Evolutionary conservation across 92 coral and sea anemone genomes (phyloP).

Genomic region (Meandrina meandrites): DNA sequence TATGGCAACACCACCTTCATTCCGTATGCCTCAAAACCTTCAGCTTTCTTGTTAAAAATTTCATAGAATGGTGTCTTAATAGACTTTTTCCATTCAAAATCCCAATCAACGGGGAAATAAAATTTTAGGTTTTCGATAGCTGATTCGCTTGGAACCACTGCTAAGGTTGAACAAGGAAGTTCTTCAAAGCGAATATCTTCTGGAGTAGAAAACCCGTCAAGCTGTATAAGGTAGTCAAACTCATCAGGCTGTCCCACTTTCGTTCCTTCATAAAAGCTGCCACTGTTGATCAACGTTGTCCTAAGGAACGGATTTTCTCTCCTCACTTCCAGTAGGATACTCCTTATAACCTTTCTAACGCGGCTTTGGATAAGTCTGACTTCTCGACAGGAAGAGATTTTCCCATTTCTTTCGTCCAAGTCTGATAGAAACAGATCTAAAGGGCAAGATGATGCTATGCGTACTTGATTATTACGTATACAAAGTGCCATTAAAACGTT

Average conservation of each 20-base stretch:
- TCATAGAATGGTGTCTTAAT: constrained; percentile 31
- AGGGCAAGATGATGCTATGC: too few species aligned
- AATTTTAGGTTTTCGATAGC: background rate
- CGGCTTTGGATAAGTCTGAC: constrained; percentile 21
- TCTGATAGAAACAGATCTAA: constrained; percentile 7
- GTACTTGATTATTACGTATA: background rate
- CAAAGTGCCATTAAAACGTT: background rate
- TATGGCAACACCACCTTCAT: constrained; percentile 9
- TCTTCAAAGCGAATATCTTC: constrained; percentile 2
- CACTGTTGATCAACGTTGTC: constrained; percentile 30
- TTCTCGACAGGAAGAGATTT: constrained; percentile 13
- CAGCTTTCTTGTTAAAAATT: background rate
- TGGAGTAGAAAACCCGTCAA: constrained; percentile 23
- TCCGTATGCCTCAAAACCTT: constrained; percentile 35
- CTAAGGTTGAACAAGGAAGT: background rate
- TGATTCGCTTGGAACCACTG: background rate
- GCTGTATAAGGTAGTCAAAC: constrained; percentile 48
- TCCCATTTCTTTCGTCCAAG: constrained; percentile 17
- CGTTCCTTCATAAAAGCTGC: constrained; percentile 44
- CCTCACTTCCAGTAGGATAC: background rate
- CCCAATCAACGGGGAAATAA: background rate
- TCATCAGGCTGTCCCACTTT: constrained; percentile 59
- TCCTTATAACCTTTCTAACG: constrained; percentile 4
- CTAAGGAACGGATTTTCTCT: constrained; percentile 16
- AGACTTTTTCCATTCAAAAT: constrained; percentile 1